phyloP scores from a whole-genome alignment of 2,113 vertebrate species.

The Sakesphorus luctuosus region DNA sequence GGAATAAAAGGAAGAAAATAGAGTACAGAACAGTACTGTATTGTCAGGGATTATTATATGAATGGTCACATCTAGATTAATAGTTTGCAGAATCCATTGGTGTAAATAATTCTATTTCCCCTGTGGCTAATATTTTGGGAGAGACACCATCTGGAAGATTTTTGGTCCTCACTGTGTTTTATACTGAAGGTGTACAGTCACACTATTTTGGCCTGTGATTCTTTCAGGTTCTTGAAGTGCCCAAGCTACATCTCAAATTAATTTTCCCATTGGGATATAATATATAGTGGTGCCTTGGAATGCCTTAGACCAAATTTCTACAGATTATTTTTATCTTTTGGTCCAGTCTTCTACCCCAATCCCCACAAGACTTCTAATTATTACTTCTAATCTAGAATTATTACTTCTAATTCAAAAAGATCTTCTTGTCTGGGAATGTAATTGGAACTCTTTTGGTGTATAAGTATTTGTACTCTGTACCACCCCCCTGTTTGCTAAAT shows the following conservation, averaged over 20 bases:
- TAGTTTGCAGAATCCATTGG: not conserved
- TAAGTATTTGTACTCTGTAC: not conserved
- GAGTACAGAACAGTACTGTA: not conserved
- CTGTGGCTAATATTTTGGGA: not conserved
- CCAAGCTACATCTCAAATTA: not conserved
- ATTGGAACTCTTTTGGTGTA: not conserved
- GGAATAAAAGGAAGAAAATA: not conserved
- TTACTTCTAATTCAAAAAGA: not conserved
- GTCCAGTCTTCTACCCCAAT: not conserved
- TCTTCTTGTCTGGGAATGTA: not conserved
- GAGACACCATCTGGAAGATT: not conserved
- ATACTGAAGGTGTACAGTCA: not conserved
- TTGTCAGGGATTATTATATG: not conserved
- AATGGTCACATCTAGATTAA: not conserved
- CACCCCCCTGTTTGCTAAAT: not conserved
- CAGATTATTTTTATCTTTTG: not conserved
- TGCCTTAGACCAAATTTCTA: not conserved
- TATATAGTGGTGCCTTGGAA: not conserved
- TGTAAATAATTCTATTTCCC: not conserved
- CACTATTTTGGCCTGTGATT: not conserved
- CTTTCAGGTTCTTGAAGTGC: not conserved
- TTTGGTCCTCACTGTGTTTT: not conserved
- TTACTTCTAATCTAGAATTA: not conserved
- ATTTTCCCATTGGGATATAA: not conserved
- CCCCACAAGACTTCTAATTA: not conserved